Base-by-base conservation (phyloP, 1,140 invertebrate genomes). In the Myzus persicae region DNA sequence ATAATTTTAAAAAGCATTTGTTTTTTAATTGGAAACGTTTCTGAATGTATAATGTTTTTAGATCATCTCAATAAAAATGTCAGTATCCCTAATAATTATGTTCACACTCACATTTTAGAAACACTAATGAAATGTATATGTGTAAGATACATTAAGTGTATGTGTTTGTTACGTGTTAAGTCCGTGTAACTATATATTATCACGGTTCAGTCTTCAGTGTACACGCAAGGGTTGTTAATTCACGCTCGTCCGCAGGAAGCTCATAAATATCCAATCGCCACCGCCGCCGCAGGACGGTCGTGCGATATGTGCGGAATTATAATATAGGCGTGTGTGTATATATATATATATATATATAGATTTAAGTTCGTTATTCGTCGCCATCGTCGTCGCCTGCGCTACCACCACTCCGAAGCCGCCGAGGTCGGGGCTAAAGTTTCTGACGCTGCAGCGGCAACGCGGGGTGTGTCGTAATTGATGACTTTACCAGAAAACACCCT, bases 391-490 rank as follows among this genome's bases (percentile, higher is more conserved):
- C 76, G 42, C 42, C 7, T 26, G 7, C 40, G 36, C 85, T 20
- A 6, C 85, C 18, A 22, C 44, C 24, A 11, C 36, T 22, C 38
- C 44, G 18, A 18, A 11, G 31, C 31, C 44, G 24, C 42, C 5
- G 31, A n/a, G 26, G 42, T 26, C 11, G 44, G 44, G 44, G n/a
- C 44, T n/a, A 92, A 92, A 92, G 91, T 84, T 92, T 82, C 20
- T 84, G n/a, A 59, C 9, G 9, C 24, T 11, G 82, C 40, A 18
- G n/a, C n/a, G 1, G 59, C 59, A 76, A 76, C 22, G 22, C 81
- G 8, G 31, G 42, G 85, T 59, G 54, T 81, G 38, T 26, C n/a
- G 91, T 84, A 92, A 92, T 92, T 92, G 91, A 92, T 92, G 91
- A 92, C 67, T 92, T 81, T 81, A 91, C 90, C 59, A 46, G 59